A percentile compares a stretch with the other conserved stretches of the same genome.
Evolutionary conservation across 2,113 vertebrate species (phyloP).

Genomic region (Carettochelys insculpta): DNA sequence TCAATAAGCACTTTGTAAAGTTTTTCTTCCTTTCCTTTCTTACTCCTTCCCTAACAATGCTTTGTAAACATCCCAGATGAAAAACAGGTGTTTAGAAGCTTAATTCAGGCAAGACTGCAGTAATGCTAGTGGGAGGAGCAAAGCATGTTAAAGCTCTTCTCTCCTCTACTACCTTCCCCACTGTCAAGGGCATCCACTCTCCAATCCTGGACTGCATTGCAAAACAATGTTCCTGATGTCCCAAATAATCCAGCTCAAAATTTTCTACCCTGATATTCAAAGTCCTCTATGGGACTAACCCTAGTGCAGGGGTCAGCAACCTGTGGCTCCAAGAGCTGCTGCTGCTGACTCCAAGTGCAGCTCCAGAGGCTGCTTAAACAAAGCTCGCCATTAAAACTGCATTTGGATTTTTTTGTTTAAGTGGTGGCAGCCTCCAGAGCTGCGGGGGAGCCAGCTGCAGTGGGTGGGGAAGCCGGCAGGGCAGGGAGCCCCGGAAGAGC

Average conservation of each 20-base stretch:
- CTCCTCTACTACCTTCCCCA: background rate
- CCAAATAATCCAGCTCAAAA: accelerated
- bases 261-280: background rate
- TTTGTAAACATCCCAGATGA: background rate
- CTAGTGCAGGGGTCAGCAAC: no score
- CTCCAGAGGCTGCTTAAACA: no score
- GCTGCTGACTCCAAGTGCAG: no score
- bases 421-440: no score
- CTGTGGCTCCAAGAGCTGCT: no score
- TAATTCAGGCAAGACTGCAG: background rate
- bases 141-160: background rate
- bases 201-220: background rate
- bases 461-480: no score
- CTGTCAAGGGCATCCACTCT: background rate
- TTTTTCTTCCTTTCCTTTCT: background rate
- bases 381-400: no score
- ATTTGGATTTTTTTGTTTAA: no score
- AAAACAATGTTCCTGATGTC: background rate
- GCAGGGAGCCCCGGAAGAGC: no score
- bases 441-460: no score
- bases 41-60: background rate
- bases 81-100: background rate
- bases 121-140: accelerated
- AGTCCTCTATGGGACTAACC: background rate
- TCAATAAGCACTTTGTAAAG: background rate